A percentile compares a stretch with the other conserved stretches of the same genome.
Conservation (phyloP, 2,888 invertebrate species). For the Cremastinae sp. region DNA sequence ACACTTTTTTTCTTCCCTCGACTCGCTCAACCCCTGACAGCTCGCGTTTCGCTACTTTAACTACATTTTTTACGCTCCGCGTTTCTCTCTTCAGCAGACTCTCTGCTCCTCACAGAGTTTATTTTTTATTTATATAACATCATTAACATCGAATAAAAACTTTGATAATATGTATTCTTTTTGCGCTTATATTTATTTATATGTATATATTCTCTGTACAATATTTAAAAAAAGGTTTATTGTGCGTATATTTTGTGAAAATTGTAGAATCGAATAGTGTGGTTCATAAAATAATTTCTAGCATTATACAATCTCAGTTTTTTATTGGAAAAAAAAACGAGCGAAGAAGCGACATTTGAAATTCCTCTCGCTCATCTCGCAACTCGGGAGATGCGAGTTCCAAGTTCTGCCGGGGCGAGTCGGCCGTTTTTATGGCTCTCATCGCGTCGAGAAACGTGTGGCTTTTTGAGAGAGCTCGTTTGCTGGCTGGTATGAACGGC, state of each 20-base stretch:
- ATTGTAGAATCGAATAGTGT: too few species aligned
- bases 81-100: not conserved
- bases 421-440: conserved; percentile 40
- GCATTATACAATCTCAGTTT: not conserved
- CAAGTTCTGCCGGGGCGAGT: conserved; percentile 5
- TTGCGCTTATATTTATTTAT: too few species aligned
- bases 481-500: conserved; percentile 45
- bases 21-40: not conserved
- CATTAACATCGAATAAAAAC: too few species aligned
- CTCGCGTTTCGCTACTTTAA: conserved; percentile 16
- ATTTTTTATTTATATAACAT: too few species aligned
- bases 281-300: too few species aligned
- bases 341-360: too few species aligned
- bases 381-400: too few species aligned
- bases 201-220: too few species aligned
- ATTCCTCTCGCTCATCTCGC: too few species aligned
- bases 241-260: too few species aligned
- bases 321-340: not conserved
- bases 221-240: too few species aligned
- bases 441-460: conserved; percentile 42
- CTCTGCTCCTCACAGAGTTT: not conserved
- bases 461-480: conserved; percentile 48
- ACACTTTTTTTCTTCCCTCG: conserved; percentile 22
- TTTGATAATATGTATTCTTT: too few species aligned
- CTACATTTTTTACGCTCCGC: conserved; percentile 17